Conservation (phyloP, 2,888 invertebrate species). For the Halictus quadricinctus region DNA sequence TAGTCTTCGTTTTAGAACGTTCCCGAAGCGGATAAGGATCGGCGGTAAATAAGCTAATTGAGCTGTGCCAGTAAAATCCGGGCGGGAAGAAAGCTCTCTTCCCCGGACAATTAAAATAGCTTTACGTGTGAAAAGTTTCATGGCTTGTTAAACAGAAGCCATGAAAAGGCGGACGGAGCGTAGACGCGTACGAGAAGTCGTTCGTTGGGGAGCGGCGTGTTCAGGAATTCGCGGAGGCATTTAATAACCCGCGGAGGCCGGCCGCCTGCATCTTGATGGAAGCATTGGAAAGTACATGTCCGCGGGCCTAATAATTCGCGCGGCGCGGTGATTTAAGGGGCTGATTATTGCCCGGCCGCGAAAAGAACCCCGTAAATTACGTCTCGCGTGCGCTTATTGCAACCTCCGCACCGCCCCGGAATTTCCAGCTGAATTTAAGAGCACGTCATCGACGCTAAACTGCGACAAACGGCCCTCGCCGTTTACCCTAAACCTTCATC, state of each 20-base stretch:
- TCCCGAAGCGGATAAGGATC: not conserved
- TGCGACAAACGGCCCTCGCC: not conserved
- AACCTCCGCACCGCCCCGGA: constrained; percentile 13
- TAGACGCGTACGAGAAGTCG: not conserved
- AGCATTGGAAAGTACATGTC: constrained; percentile 41
- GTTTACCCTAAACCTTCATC: not conserved
- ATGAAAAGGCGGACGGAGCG: not conserved
- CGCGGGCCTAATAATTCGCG: constrained; percentile 33
- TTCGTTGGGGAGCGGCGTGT: not conserved
- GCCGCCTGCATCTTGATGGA: constrained; percentile 16
- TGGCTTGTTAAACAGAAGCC: not conserved
- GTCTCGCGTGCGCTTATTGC: constrained; percentile 54
- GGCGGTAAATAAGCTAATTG: not conserved
- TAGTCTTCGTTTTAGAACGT: not conserved
- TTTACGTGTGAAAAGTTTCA: not conserved
- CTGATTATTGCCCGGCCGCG: constrained; percentile 45
- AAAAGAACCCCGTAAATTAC: constrained; percentile 51
- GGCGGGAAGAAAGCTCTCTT: not conserved
- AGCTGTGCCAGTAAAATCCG: not conserved
- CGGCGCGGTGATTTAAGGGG: constrained; percentile 45
- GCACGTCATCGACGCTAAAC: constrained; percentile 30
- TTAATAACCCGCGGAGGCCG: constrained; percentile 36
- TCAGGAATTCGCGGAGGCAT: constrained; percentile 24
- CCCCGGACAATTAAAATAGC: not conserved
- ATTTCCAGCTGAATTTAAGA: constrained; percentile 45